Base-by-base conservation (phyloP, 2,113 vertebrate genomes). In the Crotalus tigris region DNA sequence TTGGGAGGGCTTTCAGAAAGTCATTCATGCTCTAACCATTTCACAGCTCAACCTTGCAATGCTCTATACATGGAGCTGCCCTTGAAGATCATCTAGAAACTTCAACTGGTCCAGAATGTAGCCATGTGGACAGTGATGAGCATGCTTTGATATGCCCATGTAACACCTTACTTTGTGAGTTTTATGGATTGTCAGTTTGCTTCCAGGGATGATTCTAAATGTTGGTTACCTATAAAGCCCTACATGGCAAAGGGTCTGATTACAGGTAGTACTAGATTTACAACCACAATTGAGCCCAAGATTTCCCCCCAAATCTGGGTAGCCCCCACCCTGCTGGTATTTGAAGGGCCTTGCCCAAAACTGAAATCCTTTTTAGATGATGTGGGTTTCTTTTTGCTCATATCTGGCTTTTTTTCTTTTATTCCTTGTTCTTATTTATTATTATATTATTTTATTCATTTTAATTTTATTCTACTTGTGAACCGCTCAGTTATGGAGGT, bases 241-340 rank as follows among this genome's bases (percentile, higher is more conserved):
- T 39, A 33, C n/a, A 8, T 8, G 15, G 15, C 15, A 39, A 39
- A 33, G 1, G 2, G n/a, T 19, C 33, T 69, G 61, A n/a, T 69
- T n/a, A 81, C 69, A 69, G 29, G 12, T 64, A 26, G 26, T 69
- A 11, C 61, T 64, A 5, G 26, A n/a, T 1, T n/a, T 69, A 64
- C 29, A 5, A 29, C 26, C 29, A 69, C 5, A 69, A 69, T 13
- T 64, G 61, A 61, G 4, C 11, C 11, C 61, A 69, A 81, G n/a
- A 19, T 81, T 19, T 39, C 69, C 6, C 6, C 0, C 2, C 69
- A 81, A 81, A 81, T 81, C 69, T 81, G 15, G 69, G 15, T 81
- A 33, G 6, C 0, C 15, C 69, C n/a, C 1, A 0, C 33, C 19
- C 69, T 81, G 15, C 17, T 8, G 1, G 5, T 75, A 6, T 75